These are phyloP conservation scores for Galeruca laticollis DNA, from an alignment of 2,888 invertebrate species.

Conservation along the genomic window DNA sequence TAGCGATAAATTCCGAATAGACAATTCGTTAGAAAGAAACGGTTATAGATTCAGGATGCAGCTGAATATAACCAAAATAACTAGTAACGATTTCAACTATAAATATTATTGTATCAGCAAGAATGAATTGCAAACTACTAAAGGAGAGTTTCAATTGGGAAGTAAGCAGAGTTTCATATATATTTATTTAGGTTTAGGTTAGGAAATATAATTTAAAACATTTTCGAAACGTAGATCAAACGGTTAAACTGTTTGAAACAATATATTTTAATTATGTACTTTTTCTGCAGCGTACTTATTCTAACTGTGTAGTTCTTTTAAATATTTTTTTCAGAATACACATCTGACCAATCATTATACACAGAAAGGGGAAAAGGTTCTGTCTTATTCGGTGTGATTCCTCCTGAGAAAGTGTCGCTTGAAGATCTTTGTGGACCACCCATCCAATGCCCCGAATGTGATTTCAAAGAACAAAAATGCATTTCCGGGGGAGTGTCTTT, in stretches of 20 bases:
- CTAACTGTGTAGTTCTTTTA: neutral
- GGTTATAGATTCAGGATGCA: constrained; percentile 81
- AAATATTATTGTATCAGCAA: constrained; percentile 86
- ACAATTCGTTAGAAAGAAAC: constrained; percentile 69
- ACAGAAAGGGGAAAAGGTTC: constrained; percentile 56
- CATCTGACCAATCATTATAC: constrained; percentile 65
- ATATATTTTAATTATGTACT: no score
- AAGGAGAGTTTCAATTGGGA: constrained; percentile 77
- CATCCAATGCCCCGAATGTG: constrained; percentile 74
- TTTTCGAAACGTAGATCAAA: no score
- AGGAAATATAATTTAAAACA: no score
- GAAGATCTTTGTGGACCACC: constrained; percentile 75
- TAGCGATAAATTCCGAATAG: constrained; percentile 74
- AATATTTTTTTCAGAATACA: constrained; percentile 57
- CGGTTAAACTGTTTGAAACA: no score
- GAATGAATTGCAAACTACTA: constrained; percentile 84
- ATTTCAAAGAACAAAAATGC: constrained; percentile 70
- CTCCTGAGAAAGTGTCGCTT: constrained; percentile 72
- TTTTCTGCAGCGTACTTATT: neutral
- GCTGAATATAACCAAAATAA: constrained; percentile 79
- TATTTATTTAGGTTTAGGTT: neutral
- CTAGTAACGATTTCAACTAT: constrained; percentile 76
- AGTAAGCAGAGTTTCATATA: constrained; percentile 66
- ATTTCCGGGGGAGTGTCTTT: constrained; percentile 71
- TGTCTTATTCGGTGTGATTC: constrained; percentile 71